Evolutionary conservation across 2,797 vertebrate species (phyloP).

Genomic region (Smutsia temminckii): DNA sequence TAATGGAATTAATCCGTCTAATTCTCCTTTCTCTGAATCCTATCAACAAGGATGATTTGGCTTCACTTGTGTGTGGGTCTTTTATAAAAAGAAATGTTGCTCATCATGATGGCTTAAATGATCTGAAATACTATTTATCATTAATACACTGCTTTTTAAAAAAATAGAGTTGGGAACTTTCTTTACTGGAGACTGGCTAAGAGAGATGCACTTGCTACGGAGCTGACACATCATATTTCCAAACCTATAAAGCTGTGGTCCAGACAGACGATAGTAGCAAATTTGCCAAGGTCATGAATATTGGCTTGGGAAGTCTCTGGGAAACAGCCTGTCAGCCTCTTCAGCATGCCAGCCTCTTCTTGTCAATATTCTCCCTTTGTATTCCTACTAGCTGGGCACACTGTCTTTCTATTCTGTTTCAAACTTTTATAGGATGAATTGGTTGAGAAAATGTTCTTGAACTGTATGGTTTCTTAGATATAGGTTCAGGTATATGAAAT

Average conservation of each 20-base stretch:
- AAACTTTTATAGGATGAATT: not conserved
- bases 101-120: not conserved
- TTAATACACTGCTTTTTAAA: not conserved
- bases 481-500: not conserved
- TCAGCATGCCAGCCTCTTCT: not conserved
- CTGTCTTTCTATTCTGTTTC: not conserved
- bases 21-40: not conserved
- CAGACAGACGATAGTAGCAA: not conserved
- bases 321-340: not conserved
- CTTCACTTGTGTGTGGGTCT: not conserved
- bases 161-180: not conserved
- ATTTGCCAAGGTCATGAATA: not conserved
- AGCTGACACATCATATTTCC: not conserved
- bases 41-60: not conserved
- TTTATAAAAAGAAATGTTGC: not conserved
- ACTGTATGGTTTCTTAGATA: not conserved
- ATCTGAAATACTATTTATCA: not conserved
- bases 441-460: not conserved
- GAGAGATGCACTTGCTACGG: not conserved
- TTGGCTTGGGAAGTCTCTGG: not conserved
- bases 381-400: not conserved
- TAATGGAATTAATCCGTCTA: not conserved
- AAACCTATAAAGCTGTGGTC: not conserved
- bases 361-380: not conserved
- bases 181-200: not conserved